These are phyloP conservation scores for Pherbina coryleti DNA, from an alignment of 2,888 invertebrate genomes.

Conservation along the genomic window DNA sequence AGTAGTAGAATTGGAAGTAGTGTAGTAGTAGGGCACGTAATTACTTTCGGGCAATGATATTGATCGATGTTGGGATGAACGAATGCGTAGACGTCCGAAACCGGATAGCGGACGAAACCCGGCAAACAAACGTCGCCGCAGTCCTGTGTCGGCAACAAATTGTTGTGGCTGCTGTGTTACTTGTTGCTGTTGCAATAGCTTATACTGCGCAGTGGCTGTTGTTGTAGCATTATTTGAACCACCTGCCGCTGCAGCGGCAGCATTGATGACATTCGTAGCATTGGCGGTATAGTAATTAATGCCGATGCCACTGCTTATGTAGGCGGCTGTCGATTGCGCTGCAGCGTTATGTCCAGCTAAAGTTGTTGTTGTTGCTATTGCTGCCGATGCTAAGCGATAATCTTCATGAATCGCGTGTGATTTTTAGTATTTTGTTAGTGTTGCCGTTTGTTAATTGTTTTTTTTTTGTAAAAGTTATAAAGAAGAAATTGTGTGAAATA, in stretches of 20 bases:
- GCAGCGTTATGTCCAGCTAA: conserved; percentile 22
- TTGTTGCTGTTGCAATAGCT: conserved; percentile 48
- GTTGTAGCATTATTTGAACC: conserved; percentile 36
- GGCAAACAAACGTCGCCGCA: conserved; percentile 83
- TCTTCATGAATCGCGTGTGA: conserved; percentile 49
- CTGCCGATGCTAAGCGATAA: conserved; percentile 51
- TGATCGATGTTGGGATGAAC: conserved; percentile 83
- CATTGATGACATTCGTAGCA: conserved; percentile 36
- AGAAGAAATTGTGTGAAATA: neutral
- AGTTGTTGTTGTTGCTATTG: conserved; percentile 31
- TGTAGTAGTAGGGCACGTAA: conserved; percentile 59
- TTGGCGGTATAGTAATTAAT: conserved; percentile 62
- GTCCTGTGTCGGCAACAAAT: conserved; percentile 72
- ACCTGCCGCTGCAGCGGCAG: conserved; percentile 35
- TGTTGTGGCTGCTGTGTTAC: conserved; percentile 48
- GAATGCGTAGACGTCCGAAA: conserved; percentile 74
- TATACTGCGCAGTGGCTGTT: conserved; percentile 42
- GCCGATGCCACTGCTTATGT: conserved; percentile 57
- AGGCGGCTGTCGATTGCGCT: conserved; percentile 7
- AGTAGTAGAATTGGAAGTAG: conserved; percentile 41
- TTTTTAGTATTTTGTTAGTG: neutral
- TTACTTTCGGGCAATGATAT: conserved; percentile 90
- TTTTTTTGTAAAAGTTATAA: neutral
- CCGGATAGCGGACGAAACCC: conserved; percentile 85
- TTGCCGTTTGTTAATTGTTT: conserved; percentile 22